Conservation (phyloP, 2,888 invertebrate genomes). For the Thymelicus acteon region DNA sequence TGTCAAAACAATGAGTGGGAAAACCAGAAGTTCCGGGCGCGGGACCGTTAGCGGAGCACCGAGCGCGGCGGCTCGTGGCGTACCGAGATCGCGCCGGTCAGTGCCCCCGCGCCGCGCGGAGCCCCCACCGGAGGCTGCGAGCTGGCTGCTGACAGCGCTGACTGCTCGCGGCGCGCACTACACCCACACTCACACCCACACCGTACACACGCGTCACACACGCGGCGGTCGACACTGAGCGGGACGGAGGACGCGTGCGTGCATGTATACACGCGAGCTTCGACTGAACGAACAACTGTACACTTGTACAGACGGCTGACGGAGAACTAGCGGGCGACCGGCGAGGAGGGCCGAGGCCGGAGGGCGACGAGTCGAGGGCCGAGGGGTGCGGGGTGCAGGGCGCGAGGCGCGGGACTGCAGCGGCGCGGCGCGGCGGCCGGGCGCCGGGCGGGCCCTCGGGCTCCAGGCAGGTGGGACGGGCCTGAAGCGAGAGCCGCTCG, state of each 20-base stretch:
- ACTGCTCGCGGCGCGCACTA: background rate
- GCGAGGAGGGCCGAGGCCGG: conserved; percentile 20
- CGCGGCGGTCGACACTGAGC: conserved; percentile 1
- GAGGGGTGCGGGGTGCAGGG: conserved; percentile 9
- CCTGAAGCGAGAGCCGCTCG: conserved; percentile 8
- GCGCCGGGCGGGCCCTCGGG: conserved; percentile 5
- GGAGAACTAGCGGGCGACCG: conserved; percentile 20
- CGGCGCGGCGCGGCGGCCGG: conserved; percentile 31
- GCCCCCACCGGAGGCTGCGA: conserved; percentile 8
- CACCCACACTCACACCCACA: background rate
- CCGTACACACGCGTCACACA: background rate
- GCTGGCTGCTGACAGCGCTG: background rate
- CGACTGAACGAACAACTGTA: conserved; percentile 4
- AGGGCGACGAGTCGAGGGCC: conserved; percentile 10
- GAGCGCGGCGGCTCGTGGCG: conserved; percentile 11
- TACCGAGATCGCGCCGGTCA: conserved; percentile 64
- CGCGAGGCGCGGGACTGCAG: conserved; percentile 11
- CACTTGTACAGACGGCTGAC: background rate
- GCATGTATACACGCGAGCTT: conserved; percentile 14
- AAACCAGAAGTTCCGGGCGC: conserved; percentile 1
- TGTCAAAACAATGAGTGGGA: conserved; percentile 1
- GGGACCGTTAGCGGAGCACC: conserved; percentile 26
- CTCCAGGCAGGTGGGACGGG: background rate
- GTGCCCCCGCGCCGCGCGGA: conserved; percentile 53
- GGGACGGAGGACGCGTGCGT: conserved; percentile 2